phyloP scores from a whole-genome alignment of 2,888 invertebrate genomes.

The Platycheirus albimanus region DNA sequence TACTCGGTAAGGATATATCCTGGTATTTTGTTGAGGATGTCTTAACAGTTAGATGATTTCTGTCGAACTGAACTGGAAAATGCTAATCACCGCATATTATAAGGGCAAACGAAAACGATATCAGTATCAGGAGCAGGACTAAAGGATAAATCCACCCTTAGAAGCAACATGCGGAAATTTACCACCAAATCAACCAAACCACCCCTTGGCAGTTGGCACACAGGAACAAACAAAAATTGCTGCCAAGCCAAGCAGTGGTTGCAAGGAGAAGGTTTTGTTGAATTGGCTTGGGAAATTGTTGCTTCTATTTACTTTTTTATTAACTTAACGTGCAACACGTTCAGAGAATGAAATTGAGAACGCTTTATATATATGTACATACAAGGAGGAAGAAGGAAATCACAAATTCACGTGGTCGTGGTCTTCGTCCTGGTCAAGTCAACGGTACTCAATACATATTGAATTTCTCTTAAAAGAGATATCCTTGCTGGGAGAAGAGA shows the following conservation, averaged over 20 bases:
- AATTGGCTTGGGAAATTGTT: constrained; percentile 72
- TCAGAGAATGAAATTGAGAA: constrained; percentile 5
- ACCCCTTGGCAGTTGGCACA: constrained; percentile 39
- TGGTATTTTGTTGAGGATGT: constrained; percentile 41
- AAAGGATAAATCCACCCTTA: constrained; percentile 47
- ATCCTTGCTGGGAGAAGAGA: constrained; percentile 27
- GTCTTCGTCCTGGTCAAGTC: too few species aligned
- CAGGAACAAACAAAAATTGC: neutral
- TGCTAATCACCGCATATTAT: constrained; percentile 58
- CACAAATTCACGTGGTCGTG: constrained; percentile 65
- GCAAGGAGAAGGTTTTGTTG: constrained; percentile 48
- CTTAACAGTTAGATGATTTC: constrained; percentile 37
- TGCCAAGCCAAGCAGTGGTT: constrained; percentile 20
- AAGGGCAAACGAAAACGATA: constrained; percentile 51
- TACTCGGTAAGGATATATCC: neutral
- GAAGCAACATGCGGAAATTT: constrained; percentile 60
- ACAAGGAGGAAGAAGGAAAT: constrained; percentile 52
- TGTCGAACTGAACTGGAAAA: constrained; percentile 68
- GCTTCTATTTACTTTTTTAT: constrained; percentile 65
- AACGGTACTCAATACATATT: constrained; percentile 12
- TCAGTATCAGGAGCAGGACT: neutral
- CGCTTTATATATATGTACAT: constrained; percentile 6
- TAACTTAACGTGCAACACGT: constrained; percentile 68
- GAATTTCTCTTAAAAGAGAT: constrained; percentile 59
- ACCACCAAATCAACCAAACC: constrained; percentile 65